phyloP scores from a whole-genome alignment of 2,113 vertebrate genomes.

The Scolopax mira region DNA sequence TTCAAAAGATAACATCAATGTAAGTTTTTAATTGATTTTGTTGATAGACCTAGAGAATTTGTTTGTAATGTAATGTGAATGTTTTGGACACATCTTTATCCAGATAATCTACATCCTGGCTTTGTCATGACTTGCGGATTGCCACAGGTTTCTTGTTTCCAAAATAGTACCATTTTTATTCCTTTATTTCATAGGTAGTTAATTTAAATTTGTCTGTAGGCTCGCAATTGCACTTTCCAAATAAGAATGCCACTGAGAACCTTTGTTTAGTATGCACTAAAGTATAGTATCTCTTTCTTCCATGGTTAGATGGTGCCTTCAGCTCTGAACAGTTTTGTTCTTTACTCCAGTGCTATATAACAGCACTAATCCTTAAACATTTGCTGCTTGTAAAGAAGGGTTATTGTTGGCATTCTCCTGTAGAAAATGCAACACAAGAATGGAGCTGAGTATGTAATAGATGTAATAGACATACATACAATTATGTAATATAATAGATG shows the following conservation, averaged over 20 bases:
- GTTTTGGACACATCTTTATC: not conserved
- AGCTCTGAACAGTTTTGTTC: not conserved
- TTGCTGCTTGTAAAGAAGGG: not conserved
- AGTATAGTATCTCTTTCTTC: not conserved
- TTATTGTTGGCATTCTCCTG: not conserved
- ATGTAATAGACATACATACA: no score
- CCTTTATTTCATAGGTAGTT: not conserved
- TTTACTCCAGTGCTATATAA: not conserved
- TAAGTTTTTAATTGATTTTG: not conserved
- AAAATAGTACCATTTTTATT: not conserved
- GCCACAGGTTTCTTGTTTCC: not conserved
- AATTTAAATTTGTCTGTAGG: not conserved
- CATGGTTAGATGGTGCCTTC: not conserved
- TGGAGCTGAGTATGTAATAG: not conserved
- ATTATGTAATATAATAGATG: not conserved
- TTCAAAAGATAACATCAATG: not conserved
- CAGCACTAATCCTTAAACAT: not conserved
- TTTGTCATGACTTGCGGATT: not conserved
- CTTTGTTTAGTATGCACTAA: not conserved
- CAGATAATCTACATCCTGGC: not conserved
- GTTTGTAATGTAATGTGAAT: not conserved
- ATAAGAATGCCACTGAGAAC: not conserved
- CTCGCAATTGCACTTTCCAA: not conserved
- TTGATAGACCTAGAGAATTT: not conserved
- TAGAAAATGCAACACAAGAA: not conserved